These are phyloP conservation scores for Phasianus colchicus DNA, from an alignment of 2,113 vertebrate genomes.

Conservation along the genomic window DNA sequence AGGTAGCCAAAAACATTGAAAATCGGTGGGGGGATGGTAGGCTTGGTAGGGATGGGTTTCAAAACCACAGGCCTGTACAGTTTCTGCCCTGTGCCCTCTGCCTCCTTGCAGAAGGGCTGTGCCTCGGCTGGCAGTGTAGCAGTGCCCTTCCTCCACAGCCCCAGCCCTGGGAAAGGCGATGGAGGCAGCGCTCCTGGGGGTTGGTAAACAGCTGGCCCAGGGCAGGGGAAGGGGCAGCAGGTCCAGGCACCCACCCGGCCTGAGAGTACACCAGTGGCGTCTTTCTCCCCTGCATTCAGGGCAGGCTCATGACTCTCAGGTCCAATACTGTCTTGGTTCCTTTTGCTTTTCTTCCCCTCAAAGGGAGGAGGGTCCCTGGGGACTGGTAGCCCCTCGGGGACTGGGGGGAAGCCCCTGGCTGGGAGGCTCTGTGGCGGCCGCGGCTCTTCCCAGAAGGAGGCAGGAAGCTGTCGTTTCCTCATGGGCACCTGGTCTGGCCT, in stretches of 20 bases:
- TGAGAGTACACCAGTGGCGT: slow-evolving; percentile 75
- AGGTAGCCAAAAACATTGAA: slow-evolving; percentile 96
- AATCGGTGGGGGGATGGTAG: slow-evolving; percentile 82
- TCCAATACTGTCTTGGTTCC: slow-evolving; percentile 50
- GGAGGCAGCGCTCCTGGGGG: slow-evolving; percentile 80
- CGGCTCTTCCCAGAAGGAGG: slow-evolving; percentile 98
- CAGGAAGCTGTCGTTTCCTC: slow-evolving; percentile 95
- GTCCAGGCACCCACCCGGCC: slow-evolving; percentile 82
- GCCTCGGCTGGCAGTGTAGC: slow-evolving; percentile 66
- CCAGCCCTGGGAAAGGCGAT: slow-evolving; percentile 72
- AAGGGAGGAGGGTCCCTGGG: slow-evolving; percentile 49
- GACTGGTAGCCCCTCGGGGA: slow-evolving; percentile 60
- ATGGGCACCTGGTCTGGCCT: slow-evolving; percentile 90
- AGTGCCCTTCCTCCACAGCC: slow-evolving; percentile 83
- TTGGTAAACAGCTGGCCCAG: slow-evolving; percentile 87
- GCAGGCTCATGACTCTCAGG: slow-evolving; percentile 13
- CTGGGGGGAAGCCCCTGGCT: slow-evolving; percentile 30
- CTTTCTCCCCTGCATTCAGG: slow-evolving; percentile 70
- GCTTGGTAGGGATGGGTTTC: slow-evolving; percentile 97
- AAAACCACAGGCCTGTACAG: slow-evolving; percentile 89
- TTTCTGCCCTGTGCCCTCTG: slow-evolving; percentile 72
- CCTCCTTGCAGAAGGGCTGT: slow-evolving; percentile 78
- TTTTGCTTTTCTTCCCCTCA: slow-evolving; percentile 81
- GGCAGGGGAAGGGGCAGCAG: slow-evolving; percentile 91
- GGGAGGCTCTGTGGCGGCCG: slow-evolving; percentile 76